phyloP scores from a whole-genome alignment of 2,888 invertebrate genomes.

The Tinea pellionella region DNA sequence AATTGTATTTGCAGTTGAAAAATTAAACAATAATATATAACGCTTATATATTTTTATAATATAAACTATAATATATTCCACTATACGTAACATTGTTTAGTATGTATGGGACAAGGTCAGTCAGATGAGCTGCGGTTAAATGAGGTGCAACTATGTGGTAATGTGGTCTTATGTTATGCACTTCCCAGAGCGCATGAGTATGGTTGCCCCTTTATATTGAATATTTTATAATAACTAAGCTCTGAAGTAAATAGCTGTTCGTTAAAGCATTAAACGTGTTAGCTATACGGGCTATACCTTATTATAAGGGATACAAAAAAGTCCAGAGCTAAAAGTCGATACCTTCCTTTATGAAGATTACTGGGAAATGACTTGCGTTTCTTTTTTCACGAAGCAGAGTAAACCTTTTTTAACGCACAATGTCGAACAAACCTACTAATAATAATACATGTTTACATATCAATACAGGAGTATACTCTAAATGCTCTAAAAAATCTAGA shows the following conservation, averaged over 20 bases:
- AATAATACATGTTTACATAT: background rate
- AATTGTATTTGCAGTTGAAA: too few species aligned
- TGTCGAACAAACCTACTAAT: background rate
- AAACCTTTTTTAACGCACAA: background rate
- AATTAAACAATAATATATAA: too few species aligned
- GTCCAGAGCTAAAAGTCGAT: background rate
- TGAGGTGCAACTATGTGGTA: background rate
- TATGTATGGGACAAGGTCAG: background rate
- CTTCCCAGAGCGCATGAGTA: background rate
- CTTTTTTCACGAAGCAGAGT: background rate
- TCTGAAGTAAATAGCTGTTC: too few species aligned
- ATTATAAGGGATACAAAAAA: background rate
- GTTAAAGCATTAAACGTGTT: too few species aligned
- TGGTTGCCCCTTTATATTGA: too few species aligned
- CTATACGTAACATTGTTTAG: background rate
- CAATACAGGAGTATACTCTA: background rate
- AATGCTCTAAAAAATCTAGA: too few species aligned
- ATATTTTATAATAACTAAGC: too few species aligned
- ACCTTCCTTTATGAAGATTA: background rate
- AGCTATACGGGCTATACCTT: too few species aligned
- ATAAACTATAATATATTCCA: too few species aligned
- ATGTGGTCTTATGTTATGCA: background rate
- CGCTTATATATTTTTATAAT: too few species aligned
- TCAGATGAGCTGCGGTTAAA: background rate
- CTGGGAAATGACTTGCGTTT: background rate